phyloP scores from a whole-genome alignment of 1,140 invertebrate species.

The Pectinophora gossypiella region DNA sequence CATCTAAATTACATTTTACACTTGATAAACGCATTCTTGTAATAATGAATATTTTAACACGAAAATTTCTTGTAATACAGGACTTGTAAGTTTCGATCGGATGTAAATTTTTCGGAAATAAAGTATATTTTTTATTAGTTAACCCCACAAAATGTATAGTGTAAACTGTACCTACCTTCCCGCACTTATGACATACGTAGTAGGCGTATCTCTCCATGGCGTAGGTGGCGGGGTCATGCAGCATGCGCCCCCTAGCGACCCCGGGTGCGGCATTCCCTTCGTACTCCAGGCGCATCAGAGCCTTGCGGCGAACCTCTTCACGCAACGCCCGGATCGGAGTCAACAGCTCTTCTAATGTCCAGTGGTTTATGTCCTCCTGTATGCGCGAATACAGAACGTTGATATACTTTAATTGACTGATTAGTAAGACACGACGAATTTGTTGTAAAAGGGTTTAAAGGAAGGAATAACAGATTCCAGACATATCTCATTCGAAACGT shows the following conservation, averaged over 20 bases:
- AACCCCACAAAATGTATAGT: too few species aligned
- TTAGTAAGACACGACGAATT: too few species aligned
- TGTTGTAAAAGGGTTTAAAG: too few species aligned
- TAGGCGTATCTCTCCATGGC: conserved; percentile 99
- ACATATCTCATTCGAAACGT: too few species aligned
- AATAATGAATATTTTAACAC: too few species aligned
- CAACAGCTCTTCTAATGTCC: conserved; percentile 85
- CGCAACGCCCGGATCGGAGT: conserved; percentile 87
- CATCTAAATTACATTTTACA: too few species aligned
- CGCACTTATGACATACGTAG: conserved; percentile 98
- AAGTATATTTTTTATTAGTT: too few species aligned
- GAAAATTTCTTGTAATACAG: too few species aligned
- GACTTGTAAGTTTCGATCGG: too few species aligned
- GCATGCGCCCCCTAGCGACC: conserved; percentile 79
- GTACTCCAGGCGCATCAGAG: conserved; percentile 97
- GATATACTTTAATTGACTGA: background rate
- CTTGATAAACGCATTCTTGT: too few species aligned
- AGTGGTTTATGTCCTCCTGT: conserved; percentile 89
- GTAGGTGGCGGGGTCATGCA: conserved; percentile 88
- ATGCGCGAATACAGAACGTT: background rate
- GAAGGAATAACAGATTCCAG: too few species aligned
- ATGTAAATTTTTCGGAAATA: too few species aligned
- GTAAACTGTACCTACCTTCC: conserved; percentile 80
- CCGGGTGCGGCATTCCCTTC: conserved; percentile 77
- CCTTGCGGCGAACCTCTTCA: conserved; percentile 95